phyloP scores from a whole-genome alignment of 1,140 invertebrate genomes.

The Leptinotarsa texana region DNA sequence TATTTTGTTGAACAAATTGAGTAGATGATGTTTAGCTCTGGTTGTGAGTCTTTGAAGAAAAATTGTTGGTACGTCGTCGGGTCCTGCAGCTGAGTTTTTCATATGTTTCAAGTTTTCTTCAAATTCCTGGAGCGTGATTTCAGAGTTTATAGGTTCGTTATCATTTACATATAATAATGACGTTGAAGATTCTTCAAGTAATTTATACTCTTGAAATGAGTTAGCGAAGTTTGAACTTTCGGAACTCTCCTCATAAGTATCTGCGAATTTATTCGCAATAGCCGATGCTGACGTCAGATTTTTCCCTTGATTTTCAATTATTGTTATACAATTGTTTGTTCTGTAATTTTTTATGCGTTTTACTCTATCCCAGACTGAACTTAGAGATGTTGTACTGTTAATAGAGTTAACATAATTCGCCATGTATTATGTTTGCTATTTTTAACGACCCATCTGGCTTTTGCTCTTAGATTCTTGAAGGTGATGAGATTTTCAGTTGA shows the following conservation, averaged over 20 bases:
- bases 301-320: not conserved
- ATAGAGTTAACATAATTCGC: conserved; percentile 16
- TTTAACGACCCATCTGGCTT: conserved; percentile 7
- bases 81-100: not conserved
- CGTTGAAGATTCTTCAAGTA: not conserved
- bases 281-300: not conserved
- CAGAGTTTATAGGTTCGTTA: not conserved
- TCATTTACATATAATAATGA: not conserved
- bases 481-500: conserved; percentile 40
- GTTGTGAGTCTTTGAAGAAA: not conserved
- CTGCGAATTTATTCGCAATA: not conserved
- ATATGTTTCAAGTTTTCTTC: not conserved
- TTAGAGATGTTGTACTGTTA: conserved; percentile 9
- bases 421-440: conserved; percentile 20
- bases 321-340: not conserved
- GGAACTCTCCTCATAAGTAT: not conserved
- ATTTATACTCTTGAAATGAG: not conserved
- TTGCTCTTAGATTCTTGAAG: conserved; percentile 43
- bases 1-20: conserved; percentile 8
- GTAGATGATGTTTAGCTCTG: not conserved
- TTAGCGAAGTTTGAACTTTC: not conserved
- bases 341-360: not conserved
- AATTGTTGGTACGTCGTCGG: conserved; percentile 3
- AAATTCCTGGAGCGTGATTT: not conserved
- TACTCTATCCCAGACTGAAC: conserved; percentile 13